Conservation (phyloP, 2,888 invertebrate genomes). For the Aleiodes testaceus region DNA sequence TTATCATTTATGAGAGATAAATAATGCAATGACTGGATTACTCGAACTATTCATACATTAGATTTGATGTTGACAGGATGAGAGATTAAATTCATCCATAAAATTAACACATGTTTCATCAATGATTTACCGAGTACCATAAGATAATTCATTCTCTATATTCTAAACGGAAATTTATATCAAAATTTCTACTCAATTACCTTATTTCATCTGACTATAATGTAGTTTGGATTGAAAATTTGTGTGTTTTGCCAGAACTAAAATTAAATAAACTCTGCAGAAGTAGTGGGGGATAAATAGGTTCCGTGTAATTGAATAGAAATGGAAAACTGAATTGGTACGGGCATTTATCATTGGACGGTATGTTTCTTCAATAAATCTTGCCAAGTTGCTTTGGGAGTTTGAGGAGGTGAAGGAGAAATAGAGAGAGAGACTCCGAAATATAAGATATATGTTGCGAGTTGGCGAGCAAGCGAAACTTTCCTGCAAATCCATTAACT, state of each 20-base stretch:
- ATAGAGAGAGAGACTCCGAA: conserved; percentile 4
- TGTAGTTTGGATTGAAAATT: conserved; percentile 9
- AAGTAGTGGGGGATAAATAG: conserved; percentile 16
- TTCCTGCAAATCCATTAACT: conserved; percentile 46
- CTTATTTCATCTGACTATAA: conserved; percentile 2
- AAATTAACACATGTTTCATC: no score
- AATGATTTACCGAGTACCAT: no score
- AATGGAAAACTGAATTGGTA: conserved; percentile 41
- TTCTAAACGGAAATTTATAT: no score
- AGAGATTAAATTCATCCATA: no score
- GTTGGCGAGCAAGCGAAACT: conserved; percentile 40
- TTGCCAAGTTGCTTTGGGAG: conserved; percentile 28
- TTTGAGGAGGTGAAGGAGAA: conserved; percentile 4
- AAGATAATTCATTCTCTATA: no score
- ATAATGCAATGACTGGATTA: no score
- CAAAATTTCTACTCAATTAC: conserved; percentile 10
- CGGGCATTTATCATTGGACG: conserved; percentile 39
- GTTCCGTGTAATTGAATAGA: conserved; percentile 38
- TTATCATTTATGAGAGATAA: no score
- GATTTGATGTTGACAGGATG: no score
- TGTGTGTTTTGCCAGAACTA: conserved; percentile 21
- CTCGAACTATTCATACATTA: no score
- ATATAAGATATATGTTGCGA: conserved; percentile 24
- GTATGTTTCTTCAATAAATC: conserved; percentile 43
- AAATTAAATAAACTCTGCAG: conserved; percentile 37